Evolutionary conservation across 2,888 invertebrate species (phyloP), one percentile per base, ranked within the genome.

Genomic region (Orthonevra nobilis): DNA sequence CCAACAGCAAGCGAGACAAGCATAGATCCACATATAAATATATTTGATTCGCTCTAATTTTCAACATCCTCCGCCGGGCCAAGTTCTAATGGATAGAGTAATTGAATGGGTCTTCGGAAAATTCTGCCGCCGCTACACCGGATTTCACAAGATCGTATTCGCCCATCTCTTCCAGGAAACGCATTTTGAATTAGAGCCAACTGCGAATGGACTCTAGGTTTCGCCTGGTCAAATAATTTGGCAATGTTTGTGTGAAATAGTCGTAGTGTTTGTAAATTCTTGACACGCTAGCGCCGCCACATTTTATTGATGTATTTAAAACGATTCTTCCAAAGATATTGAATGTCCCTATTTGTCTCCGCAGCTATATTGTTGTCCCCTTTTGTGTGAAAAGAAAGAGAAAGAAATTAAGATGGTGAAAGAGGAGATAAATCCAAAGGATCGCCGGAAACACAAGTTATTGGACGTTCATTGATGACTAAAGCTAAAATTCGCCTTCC

Each of bases 351-450:
- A 32, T n/a, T n/a, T n/a, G n/a, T n/a, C n/a, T n/a, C 30, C 4
- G 10, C n/a, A 15, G 17, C n/a, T 30, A 32, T 23, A 10, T 10
- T 42, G 1, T 20, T 17, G 14, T 12, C 42, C n/a, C 10, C 3
- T 3, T 6, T 42, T 7, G 19, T 14, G n/a, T 12, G 14, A 20
- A 20, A 38, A 10, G 38, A 6, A 1, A 17, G n/a, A 0, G 17
- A 34, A 1, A 66, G 15, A 52, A 66, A 66, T 14, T 42, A 36
- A 9, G 38, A 7, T 10, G 66, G 34, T 46, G 34, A 30, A 40
- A 63, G n/a, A n/a, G n/a, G n/a, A n/a, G 44, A 23, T n/a, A 44
- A 54, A 26, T 72, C 63, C 19, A 48, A 3, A 3, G 28, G 14
- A 14, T 50, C 52, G 10, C 32, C n/a, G 0, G 60, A 48, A 3